Evolutionary conservation across 2,888 invertebrate genomes (phyloP), one percentile per base, ranked within the genome.

Genomic region (Notodonta dromedarius): DNA sequence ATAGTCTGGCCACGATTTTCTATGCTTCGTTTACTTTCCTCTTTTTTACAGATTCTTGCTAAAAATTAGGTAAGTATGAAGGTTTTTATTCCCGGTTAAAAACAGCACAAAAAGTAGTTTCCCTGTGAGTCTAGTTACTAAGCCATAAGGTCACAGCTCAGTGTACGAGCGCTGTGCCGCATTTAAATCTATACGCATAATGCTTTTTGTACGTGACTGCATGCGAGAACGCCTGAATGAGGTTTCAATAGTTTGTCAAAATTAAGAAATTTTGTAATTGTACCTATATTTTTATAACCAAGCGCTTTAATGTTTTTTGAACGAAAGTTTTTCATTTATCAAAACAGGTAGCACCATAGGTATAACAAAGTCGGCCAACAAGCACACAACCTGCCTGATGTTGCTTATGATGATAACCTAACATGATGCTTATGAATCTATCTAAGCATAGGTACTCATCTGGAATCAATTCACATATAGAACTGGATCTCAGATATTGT

Each of bases 51-150:
- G 42, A 1, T 42, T 42, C 42, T 13, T 46, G 46, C n/a, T 46
- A 46, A 46, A 46, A 46, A 13, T 13, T 13, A 6, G 46, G 46
- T 46, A 12, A 42, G 12, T 42, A 13, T 46, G 46, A 13, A 5
- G 13, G 11, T 58, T 58, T 57, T 51, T 58, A 57, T 58, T 58
- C 51, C 51, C 57, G 16, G 6, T 13, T 5, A 35, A 14, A 11
- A 16, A 40, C 16, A 39, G 57, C 50, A 39, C 40, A 51, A 40
- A 12, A 58, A 24, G 51, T 57, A 7, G 35, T 51, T 58, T 14
- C 32, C 32, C 4, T 14, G 57, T 14, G 16, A 57, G 39, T n/a
- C 51, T 58, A 51, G 57, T 58, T 58, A 58, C 51, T 58, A 40
- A 58, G 16, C 42, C 57, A 58, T 58, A 42, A 58, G 51, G 51